phyloP scores from a whole-genome alignment of 2,888 invertebrate genomes.

The Halictus quadricinctus region DNA sequence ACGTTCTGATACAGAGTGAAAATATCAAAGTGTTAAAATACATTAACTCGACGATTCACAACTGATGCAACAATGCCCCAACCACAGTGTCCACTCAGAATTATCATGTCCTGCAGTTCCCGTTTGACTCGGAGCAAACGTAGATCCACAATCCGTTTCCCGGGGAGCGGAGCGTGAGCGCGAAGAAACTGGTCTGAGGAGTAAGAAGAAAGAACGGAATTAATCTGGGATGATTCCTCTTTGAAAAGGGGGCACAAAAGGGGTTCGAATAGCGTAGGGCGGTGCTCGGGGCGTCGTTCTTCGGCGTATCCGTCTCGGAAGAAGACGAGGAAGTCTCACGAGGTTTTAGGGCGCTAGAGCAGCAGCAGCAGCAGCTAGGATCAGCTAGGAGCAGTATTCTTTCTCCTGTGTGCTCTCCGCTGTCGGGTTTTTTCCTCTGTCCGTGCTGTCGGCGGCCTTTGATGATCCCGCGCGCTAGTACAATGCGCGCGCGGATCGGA shows the following conservation, averaged over 20 bases:
- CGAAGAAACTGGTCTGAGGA: neutral
- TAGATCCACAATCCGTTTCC: neutral
- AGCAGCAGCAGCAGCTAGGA: neutral
- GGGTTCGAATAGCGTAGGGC: slow-evolving; percentile 14
- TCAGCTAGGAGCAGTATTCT: neutral
- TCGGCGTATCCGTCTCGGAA: slow-evolving; percentile 5
- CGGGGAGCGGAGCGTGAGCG: neutral
- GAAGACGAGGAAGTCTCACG: slow-evolving; percentile 49
- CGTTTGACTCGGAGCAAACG: neutral
- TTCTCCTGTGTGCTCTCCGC: slow-evolving; percentile 10
- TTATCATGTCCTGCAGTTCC: too few relatives aligned
- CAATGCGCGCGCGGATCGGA: slow-evolving; percentile 54
- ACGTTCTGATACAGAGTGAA: too few relatives aligned
- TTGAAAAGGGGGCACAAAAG: neutral
- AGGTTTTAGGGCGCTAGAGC: slow-evolving; percentile 22
- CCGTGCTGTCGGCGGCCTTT: slow-evolving; percentile 66
- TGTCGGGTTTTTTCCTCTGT: slow-evolving; percentile 52
- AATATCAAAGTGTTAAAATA: too few relatives aligned
- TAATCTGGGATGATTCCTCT: slow-evolving; percentile 20
- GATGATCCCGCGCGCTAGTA: slow-evolving; percentile 69
- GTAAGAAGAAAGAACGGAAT: slow-evolving; percentile 9
- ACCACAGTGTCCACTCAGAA: too few relatives aligned
- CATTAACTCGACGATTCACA: too few relatives aligned
- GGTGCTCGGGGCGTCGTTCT: slow-evolving; percentile 22
- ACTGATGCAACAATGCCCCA: too few relatives aligned